Percentiles rank a stretch among this genome's conserved stretches.
Conservation (phyloP, 1,140 invertebrate genomes). For the Ceratina calcarata region DNA sequence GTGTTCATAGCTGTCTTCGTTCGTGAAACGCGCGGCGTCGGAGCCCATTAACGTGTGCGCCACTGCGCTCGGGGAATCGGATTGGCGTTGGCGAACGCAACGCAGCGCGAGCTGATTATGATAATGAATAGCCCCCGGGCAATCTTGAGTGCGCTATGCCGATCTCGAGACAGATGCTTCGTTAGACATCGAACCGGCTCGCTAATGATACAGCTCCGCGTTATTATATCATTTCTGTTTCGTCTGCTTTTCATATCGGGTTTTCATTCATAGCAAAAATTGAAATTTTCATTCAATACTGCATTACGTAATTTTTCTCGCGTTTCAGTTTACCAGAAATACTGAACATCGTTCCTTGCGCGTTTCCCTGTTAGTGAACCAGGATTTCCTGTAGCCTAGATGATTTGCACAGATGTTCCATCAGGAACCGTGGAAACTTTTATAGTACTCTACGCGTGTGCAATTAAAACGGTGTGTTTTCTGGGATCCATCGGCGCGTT, state of each 20-base stretch:
- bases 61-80: constrained; percentile 25
- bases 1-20: neutral
- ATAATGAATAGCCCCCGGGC: constrained; percentile 56
- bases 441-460: neutral
- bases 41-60: constrained; percentile 20
- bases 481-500: neutral
- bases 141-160: constrained; percentile 28
- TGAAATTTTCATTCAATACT: no score
- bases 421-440: neutral
- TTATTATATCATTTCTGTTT: neutral
- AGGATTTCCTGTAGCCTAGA: neutral
- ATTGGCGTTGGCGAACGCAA: constrained; percentile 12
- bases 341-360: no score
- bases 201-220: neutral
- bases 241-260: neutral
- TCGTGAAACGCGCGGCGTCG: neutral
- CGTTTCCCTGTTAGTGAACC: no score
- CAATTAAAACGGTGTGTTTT: constrained; percentile 15
- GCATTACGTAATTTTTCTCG: no score
- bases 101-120: constrained; percentile 55
- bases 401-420: neutral
- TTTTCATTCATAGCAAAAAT: no score
- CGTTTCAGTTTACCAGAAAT: no score
- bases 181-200: constrained; percentile 34
- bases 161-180: constrained; percentile 46